phyloP scores from a whole-genome alignment of 2,113 vertebrate genomes.

The Nansenia antarctica region DNA sequence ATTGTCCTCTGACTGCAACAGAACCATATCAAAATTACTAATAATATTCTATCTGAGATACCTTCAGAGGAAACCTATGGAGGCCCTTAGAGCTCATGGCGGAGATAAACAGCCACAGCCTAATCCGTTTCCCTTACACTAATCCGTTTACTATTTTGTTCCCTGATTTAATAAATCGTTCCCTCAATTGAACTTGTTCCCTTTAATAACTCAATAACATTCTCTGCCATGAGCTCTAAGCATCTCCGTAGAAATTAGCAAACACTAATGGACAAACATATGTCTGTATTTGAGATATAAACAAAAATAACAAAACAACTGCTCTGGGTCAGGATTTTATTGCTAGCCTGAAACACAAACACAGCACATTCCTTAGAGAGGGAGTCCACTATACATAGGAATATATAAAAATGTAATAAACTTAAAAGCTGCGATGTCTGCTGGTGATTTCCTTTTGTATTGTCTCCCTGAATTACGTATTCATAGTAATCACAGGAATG shows the following conservation, averaged over 20 bases:
- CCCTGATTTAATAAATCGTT: too few species aligned
- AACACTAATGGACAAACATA: background rate
- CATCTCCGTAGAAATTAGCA: too few species aligned
- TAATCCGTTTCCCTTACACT: too few species aligned
- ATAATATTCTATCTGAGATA: background rate
- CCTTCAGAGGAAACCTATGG: background rate
- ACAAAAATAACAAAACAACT: background rate
- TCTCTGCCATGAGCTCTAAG: too few species aligned
- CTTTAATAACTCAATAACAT: too few species aligned
- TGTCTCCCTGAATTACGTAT: background rate
- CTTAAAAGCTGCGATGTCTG: constrained; percentile 4
- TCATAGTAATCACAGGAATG: constrained; percentile 10
- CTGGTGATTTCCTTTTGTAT: constrained; percentile 8
- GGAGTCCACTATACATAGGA: constrained; percentile 5
- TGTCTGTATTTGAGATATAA: background rate
- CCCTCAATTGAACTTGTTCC: too few species aligned
- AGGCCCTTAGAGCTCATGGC: too few species aligned
- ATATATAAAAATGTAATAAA: constrained; percentile 8
- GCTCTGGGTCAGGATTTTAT: background rate
- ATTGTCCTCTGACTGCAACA: background rate
- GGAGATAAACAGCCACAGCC: too few species aligned
- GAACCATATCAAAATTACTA: background rate
- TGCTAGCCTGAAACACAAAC: background rate
- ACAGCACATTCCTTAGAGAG: background rate
- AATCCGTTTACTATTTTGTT: too few species aligned